Percentiles rank a stretch among this genome's conserved stretches.
These are phyloP conservation scores for Cladopsammia gracilis DNA, from an alignment of 64 coral and sea anemone genomes.

Conservation along the genomic window DNA sequence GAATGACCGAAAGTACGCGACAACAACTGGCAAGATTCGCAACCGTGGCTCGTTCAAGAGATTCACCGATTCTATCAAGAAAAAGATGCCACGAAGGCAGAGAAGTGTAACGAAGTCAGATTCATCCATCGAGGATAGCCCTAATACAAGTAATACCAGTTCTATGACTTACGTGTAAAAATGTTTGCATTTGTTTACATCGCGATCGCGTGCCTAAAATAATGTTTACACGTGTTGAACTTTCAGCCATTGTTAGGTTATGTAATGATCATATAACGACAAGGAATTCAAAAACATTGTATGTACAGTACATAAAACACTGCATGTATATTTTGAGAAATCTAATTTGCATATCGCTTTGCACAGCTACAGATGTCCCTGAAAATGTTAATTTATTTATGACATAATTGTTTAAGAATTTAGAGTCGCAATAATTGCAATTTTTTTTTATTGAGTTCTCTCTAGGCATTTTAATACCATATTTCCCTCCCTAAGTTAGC, in stretches of 20 bases:
- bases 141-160: not conserved
- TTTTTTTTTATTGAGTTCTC: too few relatives aligned
- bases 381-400: too few relatives aligned
- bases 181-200: not conserved
- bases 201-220: not conserved
- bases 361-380: too few relatives aligned
- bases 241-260: not conserved
- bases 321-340: too few relatives aligned
- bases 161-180: not conserved
- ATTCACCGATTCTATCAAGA: slow-evolving; percentile 70
- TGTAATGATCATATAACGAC: too few relatives aligned
- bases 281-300: too few relatives aligned
- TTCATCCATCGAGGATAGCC: slow-evolving; percentile 11
- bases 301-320: too few relatives aligned
- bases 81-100: slow-evolving; percentile 56
- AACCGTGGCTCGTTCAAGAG: slow-evolving; percentile 57
- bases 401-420: too few relatives aligned
- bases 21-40: slow-evolving; percentile 11
- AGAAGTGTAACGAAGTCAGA: not conserved
- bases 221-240: not conserved
- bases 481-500: too few relatives aligned
- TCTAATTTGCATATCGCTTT: too few relatives aligned
- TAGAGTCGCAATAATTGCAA: too few relatives aligned
- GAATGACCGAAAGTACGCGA: slow-evolving; percentile 66
- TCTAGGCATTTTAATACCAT: too few relatives aligned